phyloP scores from a whole-genome alignment of 2,888 invertebrate genomes.

The Eubasilissa splendida region DNA sequence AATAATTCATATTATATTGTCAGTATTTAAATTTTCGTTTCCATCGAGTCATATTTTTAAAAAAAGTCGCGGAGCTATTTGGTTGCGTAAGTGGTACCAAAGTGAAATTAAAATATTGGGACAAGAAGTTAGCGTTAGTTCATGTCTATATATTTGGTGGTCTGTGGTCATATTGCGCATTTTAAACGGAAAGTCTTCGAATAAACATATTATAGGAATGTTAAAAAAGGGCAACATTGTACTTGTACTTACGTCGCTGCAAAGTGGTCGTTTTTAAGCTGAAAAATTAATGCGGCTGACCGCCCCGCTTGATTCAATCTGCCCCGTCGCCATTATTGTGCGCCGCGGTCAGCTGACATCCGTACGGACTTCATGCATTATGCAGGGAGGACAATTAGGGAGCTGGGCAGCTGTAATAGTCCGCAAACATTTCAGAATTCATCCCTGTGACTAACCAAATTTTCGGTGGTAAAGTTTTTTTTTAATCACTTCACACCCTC shows the following conservation, averaged over 20 bases:
- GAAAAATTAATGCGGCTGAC: conserved; percentile 24
- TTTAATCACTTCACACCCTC: conserved; percentile 13
- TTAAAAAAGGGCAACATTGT: not conserved
- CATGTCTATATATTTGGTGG: too few species aligned
- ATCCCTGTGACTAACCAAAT: conserved; percentile 17
- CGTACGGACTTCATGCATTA: conserved; percentile 27
- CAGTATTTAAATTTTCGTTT: too few species aligned
- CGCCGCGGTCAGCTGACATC: conserved; percentile 30
- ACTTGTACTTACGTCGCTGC: not conserved
- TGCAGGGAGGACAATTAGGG: conserved; percentile 30
- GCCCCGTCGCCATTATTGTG: conserved; percentile 2
- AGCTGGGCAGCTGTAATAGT: conserved; percentile 24
- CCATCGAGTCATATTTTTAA: too few species aligned
- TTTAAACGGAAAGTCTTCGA: too few species aligned
- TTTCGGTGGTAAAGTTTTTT: conserved; percentile 26
- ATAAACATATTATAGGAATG: not conserved
- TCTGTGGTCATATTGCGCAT: too few species aligned
- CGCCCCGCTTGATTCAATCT: not conserved
- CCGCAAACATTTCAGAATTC: conserved; percentile 28
- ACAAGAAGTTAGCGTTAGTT: too few species aligned
- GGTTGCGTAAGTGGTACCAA: too few species aligned
- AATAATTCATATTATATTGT: too few species aligned
- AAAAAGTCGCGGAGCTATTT: too few species aligned
- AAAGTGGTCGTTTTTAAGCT: conserved; percentile 29
- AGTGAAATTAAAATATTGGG: too few species aligned